These are phyloP conservation scores for Anomalospiza imberbis DNA, from an alignment of 2,797 vertebrate genomes.

Conservation along the genomic window DNA sequence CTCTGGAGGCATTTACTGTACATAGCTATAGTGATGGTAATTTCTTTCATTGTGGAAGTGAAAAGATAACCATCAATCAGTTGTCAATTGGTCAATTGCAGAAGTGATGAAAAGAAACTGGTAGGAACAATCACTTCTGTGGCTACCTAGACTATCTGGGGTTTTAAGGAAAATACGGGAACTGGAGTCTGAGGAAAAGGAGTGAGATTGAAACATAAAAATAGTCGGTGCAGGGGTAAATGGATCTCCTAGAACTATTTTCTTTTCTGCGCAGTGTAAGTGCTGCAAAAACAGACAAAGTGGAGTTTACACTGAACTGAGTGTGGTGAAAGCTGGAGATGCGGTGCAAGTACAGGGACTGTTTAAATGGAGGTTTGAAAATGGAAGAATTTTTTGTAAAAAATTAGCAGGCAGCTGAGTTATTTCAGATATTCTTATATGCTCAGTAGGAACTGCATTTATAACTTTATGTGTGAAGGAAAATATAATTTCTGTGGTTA, in stretches of 20 bases:
- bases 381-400: neutral
- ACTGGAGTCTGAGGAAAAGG: conserved; percentile 80
- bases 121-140: conserved; percentile 87
- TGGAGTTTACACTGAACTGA: fast-evolving
- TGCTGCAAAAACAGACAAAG: neutral
- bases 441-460: neutral
- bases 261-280: fast-evolving
- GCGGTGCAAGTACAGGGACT: neutral
- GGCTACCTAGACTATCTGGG: conserved; percentile 89
- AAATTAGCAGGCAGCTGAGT: neutral
- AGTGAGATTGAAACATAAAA: conserved; percentile 63
- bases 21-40: conserved; percentile 99
- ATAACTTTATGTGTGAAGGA: neutral
- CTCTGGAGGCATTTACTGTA: conserved; percentile 98
- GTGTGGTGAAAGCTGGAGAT: neutral
- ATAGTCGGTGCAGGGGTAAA: neutral
- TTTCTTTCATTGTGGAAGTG: conserved; percentile 93
- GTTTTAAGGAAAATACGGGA: conserved; percentile 85
- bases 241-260: neutral
- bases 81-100: conserved; percentile 99
- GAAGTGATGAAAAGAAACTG: conserved; percentile 90
- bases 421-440: neutral
- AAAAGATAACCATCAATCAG: conserved; percentile 99
- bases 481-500: neutral
- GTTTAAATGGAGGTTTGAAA: neutral